Percentiles rank a stretch among this genome's conserved stretches.
Conservation (phyloP, 2,113 vertebrate species). For the Anhinga anhinga region DNA sequence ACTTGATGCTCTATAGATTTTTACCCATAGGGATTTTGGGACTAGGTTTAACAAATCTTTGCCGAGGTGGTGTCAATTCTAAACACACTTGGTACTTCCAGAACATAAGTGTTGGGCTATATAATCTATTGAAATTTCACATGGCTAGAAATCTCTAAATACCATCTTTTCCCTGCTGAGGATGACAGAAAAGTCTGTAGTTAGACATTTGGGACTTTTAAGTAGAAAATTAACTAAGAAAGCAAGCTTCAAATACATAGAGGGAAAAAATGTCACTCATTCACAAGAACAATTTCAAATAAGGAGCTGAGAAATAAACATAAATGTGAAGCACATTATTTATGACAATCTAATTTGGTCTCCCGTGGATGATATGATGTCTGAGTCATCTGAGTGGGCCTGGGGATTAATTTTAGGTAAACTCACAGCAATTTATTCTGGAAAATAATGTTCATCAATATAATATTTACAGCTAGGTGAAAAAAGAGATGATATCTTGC, state of each 20-base stretch:
- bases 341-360: slow-evolving; percentile 56
- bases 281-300: slow-evolving; percentile 35
- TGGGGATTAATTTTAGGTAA: slow-evolving; percentile 47
- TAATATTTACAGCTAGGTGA: not conserved
- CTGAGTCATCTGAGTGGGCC: slow-evolving; percentile 60
- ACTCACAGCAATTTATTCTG: not conserved
- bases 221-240: slow-evolving; percentile 28
- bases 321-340: slow-evolving; percentile 23
- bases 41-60: not conserved
- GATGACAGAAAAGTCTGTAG: not conserved
- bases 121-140: not conserved
- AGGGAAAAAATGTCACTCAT: slow-evolving; percentile 15
- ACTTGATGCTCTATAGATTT: not conserved
- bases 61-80: not conserved
- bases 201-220: not conserved
- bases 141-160: not conserved
- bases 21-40: not conserved
- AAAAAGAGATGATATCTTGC: not conserved
- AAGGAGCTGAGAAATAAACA: slow-evolving; percentile 34
- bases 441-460: slow-evolving; percentile 18
- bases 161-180: not conserved
- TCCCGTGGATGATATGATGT: not conserved
- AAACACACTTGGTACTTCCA: not conserved
- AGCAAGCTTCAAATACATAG: not conserved
- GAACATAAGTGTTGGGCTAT: not conserved